These are phyloP conservation scores for Kobus ellipsiprymnus DNA, from an alignment of 2,113 vertebrate genomes.

Conservation along the genomic window DNA sequence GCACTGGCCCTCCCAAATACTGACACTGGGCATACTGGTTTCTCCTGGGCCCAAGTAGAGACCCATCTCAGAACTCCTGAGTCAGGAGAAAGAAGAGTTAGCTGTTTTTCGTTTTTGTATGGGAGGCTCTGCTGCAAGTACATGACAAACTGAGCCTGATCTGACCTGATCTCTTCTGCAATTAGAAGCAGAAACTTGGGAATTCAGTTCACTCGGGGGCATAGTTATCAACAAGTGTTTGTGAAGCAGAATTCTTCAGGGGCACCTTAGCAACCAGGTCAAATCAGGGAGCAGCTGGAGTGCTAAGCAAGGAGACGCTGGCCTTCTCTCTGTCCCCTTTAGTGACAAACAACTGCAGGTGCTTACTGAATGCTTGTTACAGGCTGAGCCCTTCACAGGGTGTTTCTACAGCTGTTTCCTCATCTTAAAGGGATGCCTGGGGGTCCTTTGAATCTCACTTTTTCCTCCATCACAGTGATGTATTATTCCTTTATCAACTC, in stretches of 20 bases:
- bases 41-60: background rate
- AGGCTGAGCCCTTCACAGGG: background rate
- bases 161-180: conserved; percentile 47
- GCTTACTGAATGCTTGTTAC: background rate
- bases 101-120: background rate
- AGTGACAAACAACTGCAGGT: background rate
- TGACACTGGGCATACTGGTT: background rate
- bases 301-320: background rate
- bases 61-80: background rate
- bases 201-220: conserved; percentile 52
- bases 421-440: background rate
- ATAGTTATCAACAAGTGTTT: conserved; percentile 13
- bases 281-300: background rate
- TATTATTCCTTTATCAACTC: conserved; percentile 48
- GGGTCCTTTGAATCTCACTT: conserved; percentile 14
- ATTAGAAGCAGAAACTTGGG: conserved; percentile 32
- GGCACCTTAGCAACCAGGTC: background rate
- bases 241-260: conserved; percentile 51
- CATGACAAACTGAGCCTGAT: conserved; percentile 13
- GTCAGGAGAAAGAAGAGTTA: background rate
- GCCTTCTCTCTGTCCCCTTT: conserved; percentile 25
- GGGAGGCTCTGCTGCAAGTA: background rate
- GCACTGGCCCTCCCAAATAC: background rate
- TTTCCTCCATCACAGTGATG: conserved; percentile 34
- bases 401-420: conserved; percentile 11